Percentiles rank a stretch among this genome's conserved stretches.
Evolutionary conservation across 2,888 invertebrate species (phyloP).

Genomic region (Apocheima hispidaria): DNA sequence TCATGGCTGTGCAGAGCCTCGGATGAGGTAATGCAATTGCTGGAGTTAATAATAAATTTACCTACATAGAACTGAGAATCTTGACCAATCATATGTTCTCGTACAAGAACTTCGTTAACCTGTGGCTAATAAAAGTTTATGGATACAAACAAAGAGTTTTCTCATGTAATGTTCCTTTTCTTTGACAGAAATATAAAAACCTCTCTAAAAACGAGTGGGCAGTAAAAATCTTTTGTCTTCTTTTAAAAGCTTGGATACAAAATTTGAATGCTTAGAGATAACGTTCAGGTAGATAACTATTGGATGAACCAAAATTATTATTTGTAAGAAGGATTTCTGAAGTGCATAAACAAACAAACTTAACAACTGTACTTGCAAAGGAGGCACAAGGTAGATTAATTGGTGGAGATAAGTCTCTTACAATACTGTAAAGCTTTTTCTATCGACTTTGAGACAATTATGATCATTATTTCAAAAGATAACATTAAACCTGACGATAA

Average conservation of each 20-base stretch:
- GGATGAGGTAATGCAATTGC: conserved; percentile 32
- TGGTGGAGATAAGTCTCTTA: conserved; percentile 9
- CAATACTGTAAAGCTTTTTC: conserved; percentile 15
- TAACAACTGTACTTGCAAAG: conserved; percentile 5
- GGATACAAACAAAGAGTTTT: conserved; percentile 3
- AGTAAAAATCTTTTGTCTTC: conserved; percentile 17
- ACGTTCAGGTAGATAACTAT: conserved; percentile 16
- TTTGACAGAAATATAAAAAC: conserved; percentile 2
- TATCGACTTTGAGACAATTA: conserved; percentile 6
- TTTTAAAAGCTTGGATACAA: conserved; percentile 4
- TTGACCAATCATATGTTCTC: conserved; percentile 4
- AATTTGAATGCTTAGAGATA: conserved; percentile 17
- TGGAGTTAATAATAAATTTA: conserved; percentile 19
- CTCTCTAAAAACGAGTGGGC: conserved; percentile 28
- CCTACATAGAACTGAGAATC: conserved; percentile 16
- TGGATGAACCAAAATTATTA: not conserved
- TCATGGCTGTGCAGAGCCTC: conserved; percentile 28
- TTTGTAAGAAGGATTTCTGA: not conserved
- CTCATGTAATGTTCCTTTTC: not conserved
- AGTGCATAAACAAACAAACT: conserved; percentile 18
- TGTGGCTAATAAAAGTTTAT: not conserved
- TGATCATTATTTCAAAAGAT: conserved; percentile 19
- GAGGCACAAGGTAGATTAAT: conserved; percentile 12
- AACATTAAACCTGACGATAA: conserved; percentile 18
- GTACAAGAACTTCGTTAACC: conserved; percentile 20